Percentiles rank a stretch among this genome's conserved stretches.
These are phyloP conservation scores for Phylloscopus whistleri DNA, from an alignment of 2,113 vertebrate genomes.

Conservation along the genomic window DNA sequence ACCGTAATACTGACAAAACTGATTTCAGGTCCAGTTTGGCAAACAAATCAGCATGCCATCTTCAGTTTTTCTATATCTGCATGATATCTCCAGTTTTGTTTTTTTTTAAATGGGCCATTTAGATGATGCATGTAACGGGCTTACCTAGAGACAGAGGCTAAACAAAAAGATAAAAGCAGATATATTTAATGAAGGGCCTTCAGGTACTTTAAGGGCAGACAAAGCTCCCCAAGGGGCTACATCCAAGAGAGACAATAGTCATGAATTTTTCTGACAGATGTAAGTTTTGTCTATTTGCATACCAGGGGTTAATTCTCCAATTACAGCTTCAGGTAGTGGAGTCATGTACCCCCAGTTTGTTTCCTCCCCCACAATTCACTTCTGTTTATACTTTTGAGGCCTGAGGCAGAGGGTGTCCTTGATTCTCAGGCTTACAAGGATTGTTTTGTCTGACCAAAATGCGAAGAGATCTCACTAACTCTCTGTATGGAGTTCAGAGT, in stretches of 20 bases:
- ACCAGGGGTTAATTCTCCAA: background rate
- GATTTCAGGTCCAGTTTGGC: background rate
- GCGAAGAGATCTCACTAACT: fast-evolving
- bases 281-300: background rate
- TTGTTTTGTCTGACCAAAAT: background rate
- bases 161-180: background rate
- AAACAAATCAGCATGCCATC: background rate
- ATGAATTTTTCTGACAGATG: background rate
- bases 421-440: background rate
- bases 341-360: background rate
- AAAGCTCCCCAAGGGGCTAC: background rate
- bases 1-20: background rate
- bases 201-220: background rate
- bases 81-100: background rate
- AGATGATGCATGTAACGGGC: background rate
- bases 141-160: background rate
- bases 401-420: background rate
- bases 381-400: background rate
- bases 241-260: background rate
- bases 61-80: background rate
- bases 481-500: background rate
- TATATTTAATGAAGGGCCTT: background rate
- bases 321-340: background rate
- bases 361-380: background rate
- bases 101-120: background rate